phyloP scores from a whole-genome alignment of 2,888 invertebrate genomes.

The Dusona sp. region DNA sequence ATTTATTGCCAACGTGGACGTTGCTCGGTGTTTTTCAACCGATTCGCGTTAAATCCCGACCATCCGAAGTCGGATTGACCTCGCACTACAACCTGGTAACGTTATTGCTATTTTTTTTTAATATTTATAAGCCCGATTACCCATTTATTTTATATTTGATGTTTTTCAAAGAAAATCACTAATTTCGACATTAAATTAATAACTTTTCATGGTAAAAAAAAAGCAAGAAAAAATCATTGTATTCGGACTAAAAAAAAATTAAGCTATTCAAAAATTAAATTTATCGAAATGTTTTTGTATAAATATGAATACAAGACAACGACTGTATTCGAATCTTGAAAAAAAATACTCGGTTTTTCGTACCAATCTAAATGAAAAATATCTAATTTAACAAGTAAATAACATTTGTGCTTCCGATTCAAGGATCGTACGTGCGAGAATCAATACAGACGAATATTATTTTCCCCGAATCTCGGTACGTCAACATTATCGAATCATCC shows the following conservation, averaged over 20 bases:
- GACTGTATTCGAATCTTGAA: background rate
- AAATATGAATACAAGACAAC: background rate
- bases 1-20: slow-evolving; percentile 79
- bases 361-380: background rate
- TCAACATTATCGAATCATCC: slow-evolving; percentile 75
- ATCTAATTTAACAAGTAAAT: background rate
- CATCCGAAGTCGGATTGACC: slow-evolving; percentile 80
- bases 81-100: slow-evolving; percentile 78
- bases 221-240: background rate
- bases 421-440: slow-evolving; percentile 78
- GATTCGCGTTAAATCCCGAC: slow-evolving; percentile 76
- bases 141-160: background rate
- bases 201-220: background rate
- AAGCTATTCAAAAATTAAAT: background rate
- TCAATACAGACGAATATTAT: slow-evolving; percentile 79
- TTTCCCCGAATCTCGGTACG: slow-evolving; percentile 73
- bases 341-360: background rate
- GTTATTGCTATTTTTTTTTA: background rate
- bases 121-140: background rate
- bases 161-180: background rate
- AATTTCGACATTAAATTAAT: background rate
- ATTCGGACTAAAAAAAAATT: background rate
- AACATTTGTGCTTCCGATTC: slow-evolving; percentile 42
- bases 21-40: slow-evolving; percentile 79
- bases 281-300: background rate